Evolutionary conservation across 2,888 invertebrate species (phyloP), one percentile per base, ranked within the genome.

Genomic region (Eilema caniola): DNA sequence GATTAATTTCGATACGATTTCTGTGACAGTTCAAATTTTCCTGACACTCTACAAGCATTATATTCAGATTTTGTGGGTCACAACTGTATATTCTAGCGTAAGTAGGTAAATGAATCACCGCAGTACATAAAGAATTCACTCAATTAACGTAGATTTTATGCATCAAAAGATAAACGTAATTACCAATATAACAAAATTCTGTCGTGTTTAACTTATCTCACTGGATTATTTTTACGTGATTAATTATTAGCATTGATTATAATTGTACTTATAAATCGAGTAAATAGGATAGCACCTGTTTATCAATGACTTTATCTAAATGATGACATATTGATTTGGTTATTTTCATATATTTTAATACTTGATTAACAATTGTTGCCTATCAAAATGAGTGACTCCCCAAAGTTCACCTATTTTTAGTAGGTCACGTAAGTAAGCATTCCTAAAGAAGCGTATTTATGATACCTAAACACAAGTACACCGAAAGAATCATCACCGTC

Each of bases 311-410:
- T 37, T 25, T 63, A 41, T 41, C 37, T 63, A 14, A 63, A 63
- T 63, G 24, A 63, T 47, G 41, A 47, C 63, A 61, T 61, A 61
- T 61, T 61, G 61, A 28, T 61, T 31, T n/a, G 11, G 33, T 20
- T 28, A 2, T 20, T 61, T 61, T 61, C 31, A 33, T 31, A 28
- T 8, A n/a, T 31, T 33, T 33, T 61, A 61, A 3, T 23, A 59
- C 24, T 24, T 14, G 57, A 59, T 59, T 61, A 31, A 33, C 5
- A 28, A 31, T 10, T 33, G 61, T 31, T 33, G 61, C 28, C 31
- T n/a, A 20, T 61, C 61, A 33, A 31, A 61, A 10, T 61, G 7
- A 20, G 20, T 31, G 28, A 28, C 24, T 5, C 57, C 23, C 12
- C 57, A 59, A 7, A 59, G 14, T 25, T 16, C 14, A 23, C 25